Percentiles rank a stretch among this genome's conserved stretches.
These are phyloP conservation scores for Monochamus alternatus DNA, from an alignment of 2,888 invertebrate species.

Conservation along the genomic window DNA sequence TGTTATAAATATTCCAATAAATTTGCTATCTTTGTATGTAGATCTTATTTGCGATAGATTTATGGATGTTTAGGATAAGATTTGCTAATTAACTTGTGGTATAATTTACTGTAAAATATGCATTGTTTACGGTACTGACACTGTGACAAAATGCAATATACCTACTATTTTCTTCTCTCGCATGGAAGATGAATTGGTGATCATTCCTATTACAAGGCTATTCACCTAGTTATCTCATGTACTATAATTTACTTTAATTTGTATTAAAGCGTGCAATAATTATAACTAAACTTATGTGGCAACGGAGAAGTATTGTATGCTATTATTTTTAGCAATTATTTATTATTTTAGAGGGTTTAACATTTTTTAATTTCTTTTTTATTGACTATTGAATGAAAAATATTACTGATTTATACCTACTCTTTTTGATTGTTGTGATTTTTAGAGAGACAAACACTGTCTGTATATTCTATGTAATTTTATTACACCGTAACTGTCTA, in stretches of 20 bases:
- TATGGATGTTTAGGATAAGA: constrained; percentile 2
- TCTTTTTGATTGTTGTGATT: too few relatives aligned
- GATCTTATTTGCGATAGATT: constrained; percentile 12
- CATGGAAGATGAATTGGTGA: neutral
- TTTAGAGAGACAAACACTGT: too few relatives aligned
- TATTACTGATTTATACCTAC: too few relatives aligned
- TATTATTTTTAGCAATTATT: too few relatives aligned
- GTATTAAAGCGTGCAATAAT: too few relatives aligned
- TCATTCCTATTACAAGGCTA: constrained; percentile 2
- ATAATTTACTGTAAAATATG: neutral
- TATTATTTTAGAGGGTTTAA: too few relatives aligned
- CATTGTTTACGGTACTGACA: neutral
- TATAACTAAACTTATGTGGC: too few relatives aligned
- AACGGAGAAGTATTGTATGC: too few relatives aligned
- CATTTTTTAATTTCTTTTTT: too few relatives aligned
- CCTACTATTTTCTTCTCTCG: neutral
- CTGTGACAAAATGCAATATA: neutral
- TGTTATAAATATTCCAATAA: constrained; percentile 8
- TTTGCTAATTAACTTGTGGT: neutral
- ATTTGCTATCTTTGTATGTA: neutral
- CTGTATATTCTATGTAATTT: too few relatives aligned
- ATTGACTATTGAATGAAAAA: too few relatives aligned
- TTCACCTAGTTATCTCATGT: neutral
- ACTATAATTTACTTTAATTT: neutral
- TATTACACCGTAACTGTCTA: neutral